Percentiles rank a stretch among this genome's conserved stretches.
Evolutionary conservation across 2,113 vertebrate species (phyloP).

Genomic region (Phalacrocorax aristotelis): DNA sequence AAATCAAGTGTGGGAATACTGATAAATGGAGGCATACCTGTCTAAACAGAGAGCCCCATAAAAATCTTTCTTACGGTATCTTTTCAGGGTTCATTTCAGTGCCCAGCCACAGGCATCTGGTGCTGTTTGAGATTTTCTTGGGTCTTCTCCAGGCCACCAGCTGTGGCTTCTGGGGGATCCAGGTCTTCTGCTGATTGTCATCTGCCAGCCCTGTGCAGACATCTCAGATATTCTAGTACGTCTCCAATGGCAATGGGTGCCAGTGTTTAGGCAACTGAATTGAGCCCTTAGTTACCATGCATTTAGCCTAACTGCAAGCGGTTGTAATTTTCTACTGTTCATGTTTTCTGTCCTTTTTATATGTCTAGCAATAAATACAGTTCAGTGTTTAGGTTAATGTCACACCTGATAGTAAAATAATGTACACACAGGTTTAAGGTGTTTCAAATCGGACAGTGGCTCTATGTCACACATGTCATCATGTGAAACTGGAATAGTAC

Average conservation of each 20-base stretch:
- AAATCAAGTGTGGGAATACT: neutral
- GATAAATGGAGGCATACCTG: neutral
- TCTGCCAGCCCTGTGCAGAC: neutral
- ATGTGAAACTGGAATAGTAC: neutral
- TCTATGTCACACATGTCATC: neutral
- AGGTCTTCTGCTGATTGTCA: neutral
- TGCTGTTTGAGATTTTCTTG: neutral
- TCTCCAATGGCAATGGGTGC: neutral
- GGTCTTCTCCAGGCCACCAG: neutral
- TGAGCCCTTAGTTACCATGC: neutral
- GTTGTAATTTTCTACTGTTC: neutral
- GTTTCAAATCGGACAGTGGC: neutral
- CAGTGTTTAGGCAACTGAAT: neutral
- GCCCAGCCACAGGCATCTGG: neutral
- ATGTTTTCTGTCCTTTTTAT: neutral
- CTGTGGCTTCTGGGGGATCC: neutral
- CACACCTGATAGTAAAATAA: neutral
- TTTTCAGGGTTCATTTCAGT: neutral
- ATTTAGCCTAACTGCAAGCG: neutral
- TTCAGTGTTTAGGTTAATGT: neutral
- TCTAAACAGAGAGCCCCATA: neutral
- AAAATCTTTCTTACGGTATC: neutral
- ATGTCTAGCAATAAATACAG: neutral
- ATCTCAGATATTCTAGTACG: neutral
- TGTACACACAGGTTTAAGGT: neutral